These are phyloP conservation scores for Malthinus seriepunctatus DNA, from an alignment of 2,888 invertebrate species.

Conservation along the genomic window DNA sequence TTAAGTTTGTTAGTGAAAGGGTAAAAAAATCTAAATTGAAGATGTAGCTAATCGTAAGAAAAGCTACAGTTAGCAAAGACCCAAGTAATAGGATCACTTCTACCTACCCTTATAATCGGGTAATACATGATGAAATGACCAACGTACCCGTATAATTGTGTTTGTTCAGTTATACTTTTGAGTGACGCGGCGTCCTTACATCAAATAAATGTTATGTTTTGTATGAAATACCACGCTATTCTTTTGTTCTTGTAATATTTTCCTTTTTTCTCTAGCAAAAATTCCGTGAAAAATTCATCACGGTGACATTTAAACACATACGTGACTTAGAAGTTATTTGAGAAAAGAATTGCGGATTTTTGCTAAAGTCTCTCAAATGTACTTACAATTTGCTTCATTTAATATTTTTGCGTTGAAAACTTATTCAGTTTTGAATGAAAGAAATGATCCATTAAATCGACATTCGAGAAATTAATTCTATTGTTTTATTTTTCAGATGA, in stretches of 20 bases:
- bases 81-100: conserved; percentile 38
- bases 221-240: conserved; percentile 5
- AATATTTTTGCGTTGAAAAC: no score
- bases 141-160: conserved; percentile 21
- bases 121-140: conserved; percentile 37
- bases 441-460: no score
- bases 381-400: no score
- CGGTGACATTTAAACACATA: conserved; percentile 19
- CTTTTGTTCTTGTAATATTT: conserved; percentile 14
- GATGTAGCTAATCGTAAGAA: conserved; percentile 12
- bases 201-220: conserved; percentile 16
- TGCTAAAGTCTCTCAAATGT: not conserved
- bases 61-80: conserved; percentile 19
- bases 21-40: conserved; percentile 1
- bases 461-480: no score
- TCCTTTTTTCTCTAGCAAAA: conserved; percentile 7
- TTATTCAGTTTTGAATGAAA: no score
- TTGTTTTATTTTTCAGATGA: no score
- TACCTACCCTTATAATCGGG: conserved; percentile 37
- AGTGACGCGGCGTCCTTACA: conserved; percentile 12
- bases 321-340: conserved; percentile 22
- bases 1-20: no score
- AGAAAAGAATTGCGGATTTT: conserved; percentile 8
- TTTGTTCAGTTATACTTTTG: conserved; percentile 23
- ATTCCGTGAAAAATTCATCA: conserved; percentile 20